phyloP scores from a whole-genome alignment of 2,797 vertebrate genomes.

The Chromis chromis region DNA sequence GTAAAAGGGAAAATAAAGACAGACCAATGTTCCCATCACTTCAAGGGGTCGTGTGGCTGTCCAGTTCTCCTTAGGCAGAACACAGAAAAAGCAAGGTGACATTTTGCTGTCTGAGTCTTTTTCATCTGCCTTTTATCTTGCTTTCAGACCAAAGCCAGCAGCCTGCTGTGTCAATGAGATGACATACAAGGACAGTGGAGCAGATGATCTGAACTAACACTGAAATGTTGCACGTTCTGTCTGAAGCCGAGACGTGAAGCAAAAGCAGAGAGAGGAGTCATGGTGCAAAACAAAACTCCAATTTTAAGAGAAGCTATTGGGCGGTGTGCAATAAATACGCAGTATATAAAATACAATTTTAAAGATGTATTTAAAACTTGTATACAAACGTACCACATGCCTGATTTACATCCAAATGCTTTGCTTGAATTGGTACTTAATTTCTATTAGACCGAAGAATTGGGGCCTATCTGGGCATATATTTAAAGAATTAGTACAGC shows the following conservation, averaged over 20 bases:
- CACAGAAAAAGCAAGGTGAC: conserved; percentile 7
- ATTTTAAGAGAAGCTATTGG: neutral
- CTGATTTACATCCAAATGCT: neutral
- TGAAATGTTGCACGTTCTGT: conserved; percentile 3
- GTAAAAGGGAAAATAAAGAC: neutral
- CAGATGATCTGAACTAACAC: conserved; percentile 9
- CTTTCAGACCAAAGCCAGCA: conserved; percentile 29
- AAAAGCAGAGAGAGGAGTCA: neutral
- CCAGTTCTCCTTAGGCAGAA: neutral
- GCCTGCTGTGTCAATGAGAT: conserved; percentile 20
- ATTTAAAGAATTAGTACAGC: neutral
- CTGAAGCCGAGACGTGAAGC: neutral
- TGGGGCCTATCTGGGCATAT: neutral
- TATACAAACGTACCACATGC: neutral
- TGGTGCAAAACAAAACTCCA: neutral
- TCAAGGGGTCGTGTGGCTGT: neutral
- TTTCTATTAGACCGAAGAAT: neutral
- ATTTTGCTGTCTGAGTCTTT: conserved; percentile 18
- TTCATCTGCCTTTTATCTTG: conserved; percentile 21
- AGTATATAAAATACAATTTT: no score
- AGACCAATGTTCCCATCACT: neutral
- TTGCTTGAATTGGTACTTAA: neutral
- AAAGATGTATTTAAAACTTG: no score
- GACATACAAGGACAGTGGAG: conserved; percentile 19
- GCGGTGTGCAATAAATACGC: neutral